Percentiles rank a stretch among this genome's conserved stretches.
Conservation (phyloP, 2,797 vertebrate genomes). For the Tachyglossus aculeatus region DNA sequence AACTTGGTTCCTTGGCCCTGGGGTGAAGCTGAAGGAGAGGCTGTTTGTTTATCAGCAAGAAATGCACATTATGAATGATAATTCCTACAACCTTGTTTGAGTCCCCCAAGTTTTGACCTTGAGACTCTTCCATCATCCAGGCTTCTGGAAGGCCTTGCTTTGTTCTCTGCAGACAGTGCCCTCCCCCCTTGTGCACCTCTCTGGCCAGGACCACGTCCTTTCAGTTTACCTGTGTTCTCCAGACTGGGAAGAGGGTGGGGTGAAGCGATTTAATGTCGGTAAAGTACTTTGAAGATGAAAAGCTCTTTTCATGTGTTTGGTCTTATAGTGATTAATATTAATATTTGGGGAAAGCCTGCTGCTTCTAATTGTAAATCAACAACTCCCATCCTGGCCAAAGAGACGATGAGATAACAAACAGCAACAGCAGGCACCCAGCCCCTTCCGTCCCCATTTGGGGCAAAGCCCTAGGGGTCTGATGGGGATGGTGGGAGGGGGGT, state of each 20-base stretch:
- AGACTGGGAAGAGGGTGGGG: constrained; percentile 2
- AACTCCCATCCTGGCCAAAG: constrained; percentile 28
- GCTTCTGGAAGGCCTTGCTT: neutral
- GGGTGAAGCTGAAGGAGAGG: neutral
- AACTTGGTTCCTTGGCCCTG: neutral
- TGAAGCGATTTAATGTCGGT: constrained; percentile 37
- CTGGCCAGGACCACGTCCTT: neutral
- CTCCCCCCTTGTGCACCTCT: neutral
- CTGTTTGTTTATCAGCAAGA: constrained; percentile 14
- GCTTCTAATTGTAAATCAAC: constrained; percentile 51
- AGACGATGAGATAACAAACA: constrained; percentile 52
- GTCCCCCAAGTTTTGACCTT: constrained; percentile 13
- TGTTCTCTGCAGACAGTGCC: neutral
- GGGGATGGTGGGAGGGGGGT: too few relatives aligned
- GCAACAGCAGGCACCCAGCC: neutral
- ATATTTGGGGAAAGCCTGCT: constrained; percentile 55
- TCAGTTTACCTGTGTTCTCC: constrained; percentile 8
- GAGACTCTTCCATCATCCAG: neutral
- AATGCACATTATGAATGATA: neutral
- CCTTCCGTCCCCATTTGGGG: constrained; percentile 20
- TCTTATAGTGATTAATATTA: constrained; percentile 57
- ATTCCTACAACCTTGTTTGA: neutral
- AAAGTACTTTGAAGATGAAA: constrained; percentile 65
- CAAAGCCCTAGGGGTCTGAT: too few relatives aligned
- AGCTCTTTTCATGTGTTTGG: constrained; percentile 55